These are phyloP conservation scores for Parazoanthus darwini DNA, from an alignment of 92 coral and sea anemone species.

Conservation along the genomic window DNA sequence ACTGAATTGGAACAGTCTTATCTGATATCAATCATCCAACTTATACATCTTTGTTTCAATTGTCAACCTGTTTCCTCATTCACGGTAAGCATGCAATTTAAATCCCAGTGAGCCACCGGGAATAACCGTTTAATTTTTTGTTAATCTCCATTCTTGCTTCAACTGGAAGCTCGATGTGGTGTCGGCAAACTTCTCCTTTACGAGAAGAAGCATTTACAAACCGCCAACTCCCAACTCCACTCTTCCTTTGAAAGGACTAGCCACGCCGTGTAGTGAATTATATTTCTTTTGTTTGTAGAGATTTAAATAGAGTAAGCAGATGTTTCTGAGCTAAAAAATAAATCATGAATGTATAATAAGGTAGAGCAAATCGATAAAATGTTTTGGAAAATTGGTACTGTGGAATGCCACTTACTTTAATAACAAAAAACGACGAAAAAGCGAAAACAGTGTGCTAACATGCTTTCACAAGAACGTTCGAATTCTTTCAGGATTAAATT, in stretches of 20 bases:
- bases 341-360: slow-evolving; percentile 96
- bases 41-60: slow-evolving; percentile 92
- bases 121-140: slow-evolving; percentile 26
- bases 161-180: slow-evolving; percentile 6
- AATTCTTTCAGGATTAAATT: slow-evolving; percentile 44
- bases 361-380: slow-evolving; percentile 31
- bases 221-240: slow-evolving; percentile 60
- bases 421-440: slow-evolving; percentile 48
- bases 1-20: slow-evolving; percentile 74
- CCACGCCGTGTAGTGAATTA: slow-evolving; percentile 99
- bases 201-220: slow-evolving; percentile 50
- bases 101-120: slow-evolving; percentile 41
- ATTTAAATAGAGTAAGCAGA: slow-evolving; percentile 99
- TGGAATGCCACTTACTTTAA: slow-evolving; percentile 45
- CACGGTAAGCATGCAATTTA: slow-evolving; percentile 79
- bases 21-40: slow-evolving; percentile 79
- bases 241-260: slow-evolving; percentile 90
- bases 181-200: slow-evolving; percentile 24
- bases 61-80: slow-evolving; percentile 87
- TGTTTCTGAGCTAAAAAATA: slow-evolving; percentile 99
- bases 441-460: slow-evolving; percentile 48
- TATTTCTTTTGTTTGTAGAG: slow-evolving; percentile 99
- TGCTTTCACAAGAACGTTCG: slow-evolving; percentile 41
- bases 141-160: slow-evolving; percentile 29
- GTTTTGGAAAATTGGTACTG: slow-evolving; percentile 50